Evolutionary conservation across 2,113 vertebrate species (phyloP).

Genomic region (Pseudorhombus dupliciocellatus): DNA sequence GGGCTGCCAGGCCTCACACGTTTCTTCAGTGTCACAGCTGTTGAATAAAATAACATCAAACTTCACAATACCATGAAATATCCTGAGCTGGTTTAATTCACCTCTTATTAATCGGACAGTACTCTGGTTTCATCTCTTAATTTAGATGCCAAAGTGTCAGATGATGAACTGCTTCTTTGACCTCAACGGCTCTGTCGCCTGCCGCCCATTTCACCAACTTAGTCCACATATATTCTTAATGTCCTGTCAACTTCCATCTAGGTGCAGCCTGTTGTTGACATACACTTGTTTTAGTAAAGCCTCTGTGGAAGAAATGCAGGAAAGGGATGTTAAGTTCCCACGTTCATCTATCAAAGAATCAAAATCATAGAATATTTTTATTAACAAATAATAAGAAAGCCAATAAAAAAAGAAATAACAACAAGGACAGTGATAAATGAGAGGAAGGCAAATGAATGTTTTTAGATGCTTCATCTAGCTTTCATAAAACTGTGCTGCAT

Average conservation of each 20-base stretch:
- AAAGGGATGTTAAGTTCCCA: neutral
- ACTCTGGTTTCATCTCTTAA: neutral
- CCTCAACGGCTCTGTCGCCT: neutral
- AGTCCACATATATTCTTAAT: too few relatives aligned
- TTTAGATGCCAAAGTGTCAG: neutral
- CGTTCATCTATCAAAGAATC: neutral
- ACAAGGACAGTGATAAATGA: conserved; percentile 18
- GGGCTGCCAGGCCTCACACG: too few relatives aligned
- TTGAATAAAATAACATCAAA: neutral
- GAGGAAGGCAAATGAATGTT: conserved; percentile 21
- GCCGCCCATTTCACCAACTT: too few relatives aligned
- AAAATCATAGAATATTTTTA: conserved; percentile 15
- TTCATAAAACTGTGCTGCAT: conserved; percentile 47
- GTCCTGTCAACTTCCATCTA: too few relatives aligned
- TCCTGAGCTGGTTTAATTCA: neutral
- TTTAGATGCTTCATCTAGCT: conserved; percentile 30
- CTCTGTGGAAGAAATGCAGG: neutral
- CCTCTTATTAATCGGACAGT: neutral
- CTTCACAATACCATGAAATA: neutral
- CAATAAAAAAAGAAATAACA: conserved; percentile 23
- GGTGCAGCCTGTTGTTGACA: too few relatives aligned
- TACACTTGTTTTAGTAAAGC: too few relatives aligned
- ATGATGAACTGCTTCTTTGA: neutral
- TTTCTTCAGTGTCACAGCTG: too few relatives aligned
- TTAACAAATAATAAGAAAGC: conserved; percentile 18